phyloP scores from a whole-genome alignment of 2,797 vertebrate genomes.

The Selene dorsalis region DNA sequence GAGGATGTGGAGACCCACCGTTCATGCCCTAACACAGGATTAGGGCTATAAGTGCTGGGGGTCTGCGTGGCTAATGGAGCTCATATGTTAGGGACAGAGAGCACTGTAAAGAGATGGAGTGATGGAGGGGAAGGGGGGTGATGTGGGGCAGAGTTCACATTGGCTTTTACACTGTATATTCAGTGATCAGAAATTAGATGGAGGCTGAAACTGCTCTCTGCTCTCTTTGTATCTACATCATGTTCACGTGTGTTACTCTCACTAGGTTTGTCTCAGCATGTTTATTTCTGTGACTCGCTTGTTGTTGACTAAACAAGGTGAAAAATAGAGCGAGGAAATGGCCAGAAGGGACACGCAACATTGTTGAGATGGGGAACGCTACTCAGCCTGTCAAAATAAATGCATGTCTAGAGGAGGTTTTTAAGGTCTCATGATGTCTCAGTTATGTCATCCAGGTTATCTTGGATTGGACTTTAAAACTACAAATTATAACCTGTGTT shows the following conservation, averaged over 20 bases:
- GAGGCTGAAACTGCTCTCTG: constrained; percentile 28
- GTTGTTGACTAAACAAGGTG: neutral
- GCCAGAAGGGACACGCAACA: neutral
- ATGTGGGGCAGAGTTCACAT: constrained; percentile 41
- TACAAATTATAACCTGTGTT: neutral
- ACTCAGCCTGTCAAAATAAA: neutral
- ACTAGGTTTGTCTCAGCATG: neutral
- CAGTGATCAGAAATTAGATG: constrained; percentile 27
- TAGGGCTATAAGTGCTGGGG: constrained; percentile 55
- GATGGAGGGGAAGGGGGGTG: constrained; percentile 17
- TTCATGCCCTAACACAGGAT: constrained; percentile 53
- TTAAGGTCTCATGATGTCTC: neutral
- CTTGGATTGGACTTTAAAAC: neutral
- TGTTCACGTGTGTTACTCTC: neutral
- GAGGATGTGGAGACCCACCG: constrained; percentile 52
- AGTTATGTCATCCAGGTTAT: neutral
- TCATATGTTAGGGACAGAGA: constrained; percentile 54
- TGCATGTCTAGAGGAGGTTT: neutral
- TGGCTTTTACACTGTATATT: neutral
- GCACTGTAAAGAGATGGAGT: constrained; percentile 15
- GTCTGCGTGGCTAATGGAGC: constrained; percentile 66
- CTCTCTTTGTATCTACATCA: no score
- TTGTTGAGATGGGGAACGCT: neutral
- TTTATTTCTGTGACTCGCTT: neutral
- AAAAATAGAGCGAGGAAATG: neutral